phyloP scores from a whole-genome alignment of 2,888 invertebrate genomes.

The Carterocephalus palaemon region DNA sequence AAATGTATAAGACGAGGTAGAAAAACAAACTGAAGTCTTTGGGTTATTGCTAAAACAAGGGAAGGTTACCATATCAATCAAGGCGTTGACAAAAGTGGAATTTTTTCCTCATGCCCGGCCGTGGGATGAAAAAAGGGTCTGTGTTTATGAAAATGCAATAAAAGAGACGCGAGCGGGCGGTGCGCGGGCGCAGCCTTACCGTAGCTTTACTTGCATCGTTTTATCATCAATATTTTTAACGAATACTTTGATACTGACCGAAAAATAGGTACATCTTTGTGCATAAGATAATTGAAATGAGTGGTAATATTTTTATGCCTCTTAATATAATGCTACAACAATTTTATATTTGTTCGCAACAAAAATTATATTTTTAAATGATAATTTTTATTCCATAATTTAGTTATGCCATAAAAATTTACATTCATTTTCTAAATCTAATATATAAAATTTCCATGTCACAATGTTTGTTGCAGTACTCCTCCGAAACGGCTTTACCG shows the following conservation, averaged over 20 bases:
- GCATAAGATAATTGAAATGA: too few relatives aligned
- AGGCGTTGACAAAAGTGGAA: constrained; percentile 72
- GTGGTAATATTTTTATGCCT: too few relatives aligned
- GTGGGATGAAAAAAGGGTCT: constrained; percentile 69
- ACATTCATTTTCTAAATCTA: too few relatives aligned
- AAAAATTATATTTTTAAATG: too few relatives aligned
- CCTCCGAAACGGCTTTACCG: too few relatives aligned
- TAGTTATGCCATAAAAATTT: too few relatives aligned
- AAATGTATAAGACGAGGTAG: constrained; percentile 62
- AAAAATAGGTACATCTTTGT: too few relatives aligned
- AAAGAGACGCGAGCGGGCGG: constrained; percentile 48
- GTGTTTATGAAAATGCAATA: constrained; percentile 72
- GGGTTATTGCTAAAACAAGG: constrained; percentile 78
- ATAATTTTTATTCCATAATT: too few relatives aligned
- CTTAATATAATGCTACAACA: too few relatives aligned
- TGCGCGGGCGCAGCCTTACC: constrained; percentile 42
- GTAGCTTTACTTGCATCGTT: constrained; percentile 35
- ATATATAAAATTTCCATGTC: too few relatives aligned
- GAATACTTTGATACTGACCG: too few relatives aligned
- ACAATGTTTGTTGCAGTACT: too few relatives aligned
- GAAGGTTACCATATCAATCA: constrained; percentile 76
- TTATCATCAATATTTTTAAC: constrained; percentile 1
- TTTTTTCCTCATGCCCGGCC: constrained; percentile 55
- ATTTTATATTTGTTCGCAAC: not conserved
- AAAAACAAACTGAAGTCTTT: constrained; percentile 57